A percentile compares a stretch with the other conserved stretches of the same genome.
phyloP scores from a whole-genome alignment of 2,888 invertebrate genomes.

The Standfussiana lucernea region DNA sequence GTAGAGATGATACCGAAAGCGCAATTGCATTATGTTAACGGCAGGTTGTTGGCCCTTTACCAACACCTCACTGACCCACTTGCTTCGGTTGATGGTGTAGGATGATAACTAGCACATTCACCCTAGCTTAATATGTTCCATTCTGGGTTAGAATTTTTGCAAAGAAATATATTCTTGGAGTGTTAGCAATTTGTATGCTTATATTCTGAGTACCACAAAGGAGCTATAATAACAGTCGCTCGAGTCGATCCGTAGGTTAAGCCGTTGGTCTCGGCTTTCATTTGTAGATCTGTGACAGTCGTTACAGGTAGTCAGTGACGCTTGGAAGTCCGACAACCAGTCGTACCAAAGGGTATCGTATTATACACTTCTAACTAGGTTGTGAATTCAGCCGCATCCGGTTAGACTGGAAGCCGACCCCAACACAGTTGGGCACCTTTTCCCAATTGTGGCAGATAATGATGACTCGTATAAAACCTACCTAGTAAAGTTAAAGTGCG shows the following conservation, averaged over 20 bases:
- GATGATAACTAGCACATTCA: slow-evolving; percentile 58
- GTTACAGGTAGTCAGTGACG: not conserved
- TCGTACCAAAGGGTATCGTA: not conserved
- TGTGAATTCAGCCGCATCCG: too few relatives aligned
- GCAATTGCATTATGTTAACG: slow-evolving; percentile 53
- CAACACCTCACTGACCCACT: slow-evolving; percentile 63
- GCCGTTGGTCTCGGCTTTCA: too few relatives aligned
- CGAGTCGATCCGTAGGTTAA: too few relatives aligned
- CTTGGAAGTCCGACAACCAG: not conserved
- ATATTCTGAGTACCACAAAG: too few relatives aligned
- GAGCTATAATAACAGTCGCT: too few relatives aligned
- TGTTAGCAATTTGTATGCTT: too few relatives aligned
- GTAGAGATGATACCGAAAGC: slow-evolving; percentile 58
- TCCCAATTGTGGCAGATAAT: too few relatives aligned
- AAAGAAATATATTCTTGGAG: not conserved
- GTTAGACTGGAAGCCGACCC: too few relatives aligned
- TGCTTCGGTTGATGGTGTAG: slow-evolving; percentile 43
- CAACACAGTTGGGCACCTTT: too few relatives aligned
- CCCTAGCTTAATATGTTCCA: slow-evolving; percentile 23
- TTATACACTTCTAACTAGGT: not conserved
- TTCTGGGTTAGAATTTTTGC: slow-evolving; percentile 1
- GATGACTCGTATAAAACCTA: not conserved
- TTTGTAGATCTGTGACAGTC: too few relatives aligned
- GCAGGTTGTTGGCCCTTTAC: slow-evolving; percentile 57
- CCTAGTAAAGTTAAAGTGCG: not conserved